phyloP scores from a whole-genome alignment of 1,140 invertebrate species.

The Neotoxoptera formosana region DNA sequence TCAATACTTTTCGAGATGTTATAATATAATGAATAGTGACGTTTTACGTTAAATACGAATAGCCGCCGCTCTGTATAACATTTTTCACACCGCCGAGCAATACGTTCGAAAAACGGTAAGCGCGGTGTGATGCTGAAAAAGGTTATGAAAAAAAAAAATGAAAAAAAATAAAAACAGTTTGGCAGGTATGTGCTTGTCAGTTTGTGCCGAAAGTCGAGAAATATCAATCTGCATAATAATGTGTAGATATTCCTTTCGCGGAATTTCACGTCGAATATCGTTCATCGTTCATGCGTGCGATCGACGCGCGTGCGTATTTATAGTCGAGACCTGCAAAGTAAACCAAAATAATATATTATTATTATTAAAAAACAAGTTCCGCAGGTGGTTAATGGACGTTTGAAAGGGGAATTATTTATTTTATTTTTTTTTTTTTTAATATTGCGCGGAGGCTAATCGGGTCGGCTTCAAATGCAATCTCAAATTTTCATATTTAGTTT shows the following conservation, averaged over 20 bases:
- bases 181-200: not conserved
- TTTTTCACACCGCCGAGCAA: not conserved
- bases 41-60: too few relatives aligned
- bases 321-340: not conserved
- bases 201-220: not conserved
- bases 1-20: too few relatives aligned
- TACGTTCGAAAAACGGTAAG: not conserved
- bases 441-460: not conserved
- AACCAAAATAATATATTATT: not conserved
- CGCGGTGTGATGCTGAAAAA: not conserved
- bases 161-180: not conserved
- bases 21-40: too few relatives aligned
- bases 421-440: too few relatives aligned
- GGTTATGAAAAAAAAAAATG: not conserved
- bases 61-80: not conserved
- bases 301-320: not conserved
- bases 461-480: not conserved
- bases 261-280: not conserved
- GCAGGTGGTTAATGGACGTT: not conserved
- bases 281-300: too few relatives aligned
- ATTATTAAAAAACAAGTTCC: too few relatives aligned
- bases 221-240: not conserved
- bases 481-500: not conserved
- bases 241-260: not conserved
- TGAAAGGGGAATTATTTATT: not conserved